Evolutionary conservation across 2,888 invertebrate species (phyloP).

Genomic region (Diaphora mendica): DNA sequence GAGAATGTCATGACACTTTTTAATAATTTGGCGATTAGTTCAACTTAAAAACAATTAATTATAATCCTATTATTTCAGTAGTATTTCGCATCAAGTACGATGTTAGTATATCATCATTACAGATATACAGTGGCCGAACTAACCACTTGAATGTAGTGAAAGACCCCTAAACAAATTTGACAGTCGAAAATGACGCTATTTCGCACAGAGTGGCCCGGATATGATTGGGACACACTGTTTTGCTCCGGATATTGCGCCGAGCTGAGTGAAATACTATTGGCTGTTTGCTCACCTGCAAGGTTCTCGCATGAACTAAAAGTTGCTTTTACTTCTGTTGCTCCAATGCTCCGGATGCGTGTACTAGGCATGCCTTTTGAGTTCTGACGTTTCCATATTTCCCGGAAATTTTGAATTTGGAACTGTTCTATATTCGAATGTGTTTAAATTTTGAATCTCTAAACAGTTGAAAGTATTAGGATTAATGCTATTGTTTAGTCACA

Average conservation of each 20-base stretch:
- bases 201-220: slow-evolving; percentile 52
- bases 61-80: background rate
- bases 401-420: too few species aligned
- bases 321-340: background rate
- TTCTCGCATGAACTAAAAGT: background rate
- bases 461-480: too few species aligned
- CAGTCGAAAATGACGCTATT: slow-evolving; percentile 31
- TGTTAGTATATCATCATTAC: background rate
- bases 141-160: slow-evolving; percentile 15
- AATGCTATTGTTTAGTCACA: too few species aligned
- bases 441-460: too few species aligned
- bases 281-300: slow-evolving; percentile 51
- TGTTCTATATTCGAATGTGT: too few species aligned
- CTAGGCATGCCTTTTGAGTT: too few species aligned
- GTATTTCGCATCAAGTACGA: background rate
- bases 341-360: too few species aligned
- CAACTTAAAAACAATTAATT: too few species aligned
- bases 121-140: background rate
- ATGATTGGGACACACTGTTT: slow-evolving; percentile 58
- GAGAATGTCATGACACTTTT: background rate
- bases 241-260: slow-evolving; percentile 65
- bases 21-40: too few species aligned
- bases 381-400: too few species aligned
- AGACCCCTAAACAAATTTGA: slow-evolving; percentile 30
- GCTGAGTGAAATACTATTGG: slow-evolving; percentile 50